Evolutionary conservation across 2,797 vertebrate species (phyloP), one percentile per base, ranked within the genome.

Genomic region (Falco berigora): DNA sequence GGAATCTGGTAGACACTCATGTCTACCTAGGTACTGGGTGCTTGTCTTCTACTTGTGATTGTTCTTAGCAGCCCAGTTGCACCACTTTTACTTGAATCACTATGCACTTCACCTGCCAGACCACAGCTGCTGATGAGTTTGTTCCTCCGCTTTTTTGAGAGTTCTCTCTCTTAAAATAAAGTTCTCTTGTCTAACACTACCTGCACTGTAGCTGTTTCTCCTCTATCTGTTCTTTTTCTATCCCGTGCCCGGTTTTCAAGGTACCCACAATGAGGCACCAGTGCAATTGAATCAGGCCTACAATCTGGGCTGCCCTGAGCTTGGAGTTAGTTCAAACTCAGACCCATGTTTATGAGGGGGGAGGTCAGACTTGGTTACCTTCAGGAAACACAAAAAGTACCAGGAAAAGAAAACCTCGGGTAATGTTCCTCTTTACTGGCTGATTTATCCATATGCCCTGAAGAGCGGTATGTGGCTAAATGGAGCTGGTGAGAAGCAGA

Each of bases 401-500:
- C 47, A 38, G 58, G 87, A 36, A 86, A 73, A 73, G 40, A 56
- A 78, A n/a, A 44, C 59, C n/a, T 74, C 86, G 85, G 77, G 88
- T 95, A 67, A 61, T 67, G 25, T 59, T 93, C 38, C 30, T 82
- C n/a, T 74, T 66, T 63, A 34, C 77, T 91, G 67, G 18, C 63
- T 92, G 80, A 82, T 90, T 38, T 63, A 59, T 79, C 71, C 59
- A 13, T 89, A 49, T 82, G 86, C 63, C 88, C 94, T 79, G 4
- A 75, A 89, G 74, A 87, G 84, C 1, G 1, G 71, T 91, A 76
- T 38, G 59, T 93, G 88, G 94, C 88, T 88, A 87, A 59, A 53
- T 1, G 32, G 91, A 91, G 63, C 46, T 88, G 80, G 80, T 96
- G 92, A 93, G 88, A 93, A 93, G 80, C 52, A 76, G 71, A 79